Base-by-base conservation (phyloP, 2,113 vertebrate genomes). In the Macheiramphus alcinus region DNA sequence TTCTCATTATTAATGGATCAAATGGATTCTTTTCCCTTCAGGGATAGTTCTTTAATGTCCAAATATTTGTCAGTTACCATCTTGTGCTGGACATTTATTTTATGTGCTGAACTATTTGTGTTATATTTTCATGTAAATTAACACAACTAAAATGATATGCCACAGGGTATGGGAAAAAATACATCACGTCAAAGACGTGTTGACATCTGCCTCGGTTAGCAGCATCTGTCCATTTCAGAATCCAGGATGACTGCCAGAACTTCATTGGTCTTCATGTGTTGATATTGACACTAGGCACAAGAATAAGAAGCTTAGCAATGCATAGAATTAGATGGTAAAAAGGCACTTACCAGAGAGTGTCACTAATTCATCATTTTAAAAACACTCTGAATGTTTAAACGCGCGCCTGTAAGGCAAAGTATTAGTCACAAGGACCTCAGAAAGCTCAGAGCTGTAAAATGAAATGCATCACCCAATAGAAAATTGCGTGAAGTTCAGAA, bases 1-100 rank as follows among this genome's bases (percentile, higher is more conserved):
- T 72, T 79, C 73, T 95, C 89, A 93, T 96, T 94, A 96, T 87
- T 95, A 97, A 95, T 97, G 36, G 70, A 97, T 96, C 84, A 96
- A 95, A 95, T 63, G 5, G 18, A 81, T 72, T 91, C 0, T 79
- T 91, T 61, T 81, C 43, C 56, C 70, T 84, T 84, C 43, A 48
- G 56, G 36, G 23, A 67, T 31, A 31, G 4, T 20, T 91, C 42
- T 84, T 86, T 71, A 63, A 75, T 40, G 4, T 89, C 78, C 65
- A 87, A 93, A 81, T 94, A 95, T 71, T 91, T 81, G 19, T 79
- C 65, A 86, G 6, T 36, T 93, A 38, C 10, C 23, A 71, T 34
- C 61, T 67, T 94, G 32, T 2, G 0, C 6, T 47, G n/a, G 68
- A 71, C 29, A 8, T 31, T 55, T 88, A 50, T 90, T 68, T 87